Evolutionary conservation across 2,888 invertebrate species (phyloP).

Genomic region (Ichneumoninae sp.): DNA sequence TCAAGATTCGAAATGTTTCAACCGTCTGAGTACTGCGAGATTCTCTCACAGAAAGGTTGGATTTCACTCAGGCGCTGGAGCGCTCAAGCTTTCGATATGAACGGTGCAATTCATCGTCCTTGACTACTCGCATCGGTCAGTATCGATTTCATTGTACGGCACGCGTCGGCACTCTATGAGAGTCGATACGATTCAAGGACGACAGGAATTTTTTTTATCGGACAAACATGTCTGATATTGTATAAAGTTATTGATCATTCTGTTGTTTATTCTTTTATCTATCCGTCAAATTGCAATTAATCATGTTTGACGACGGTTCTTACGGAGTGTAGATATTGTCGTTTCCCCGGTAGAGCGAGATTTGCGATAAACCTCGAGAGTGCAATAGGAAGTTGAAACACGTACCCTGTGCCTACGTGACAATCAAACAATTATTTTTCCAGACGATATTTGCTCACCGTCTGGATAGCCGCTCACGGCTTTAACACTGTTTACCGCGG

Average conservation of each 20-base stretch:
- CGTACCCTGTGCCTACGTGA: constrained; percentile 16
- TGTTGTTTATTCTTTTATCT: not conserved
- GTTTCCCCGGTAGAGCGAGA: not conserved
- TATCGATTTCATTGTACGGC: constrained; percentile 40
- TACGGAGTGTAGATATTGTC: not conserved
- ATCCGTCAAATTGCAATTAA: not conserved
- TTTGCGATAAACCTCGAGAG: not conserved
- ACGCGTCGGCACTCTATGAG: not conserved
- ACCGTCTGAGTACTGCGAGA: not conserved
- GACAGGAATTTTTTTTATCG: not conserved
- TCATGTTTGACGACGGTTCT: not conserved
- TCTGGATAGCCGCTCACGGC: constrained; percentile 28
- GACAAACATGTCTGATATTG: too few species aligned
- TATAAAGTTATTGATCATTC: too few species aligned
- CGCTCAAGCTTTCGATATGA: constrained; percentile 18
- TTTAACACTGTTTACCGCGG: constrained; percentile 29
- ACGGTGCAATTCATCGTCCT: constrained; percentile 10
- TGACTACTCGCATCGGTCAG: constrained; percentile 27
- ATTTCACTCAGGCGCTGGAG: not conserved
- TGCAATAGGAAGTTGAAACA: constrained; percentile 16
- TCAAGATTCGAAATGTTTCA: not conserved
- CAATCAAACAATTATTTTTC: constrained; percentile 46
- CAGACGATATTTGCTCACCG: constrained; percentile 29
- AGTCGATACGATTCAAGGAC: not conserved
- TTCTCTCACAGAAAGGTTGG: constrained; percentile 14